Evolutionary conservation across 64 coral and sea anemone genomes (phyloP).

Genomic region (Pocillopora damicornis): DNA sequence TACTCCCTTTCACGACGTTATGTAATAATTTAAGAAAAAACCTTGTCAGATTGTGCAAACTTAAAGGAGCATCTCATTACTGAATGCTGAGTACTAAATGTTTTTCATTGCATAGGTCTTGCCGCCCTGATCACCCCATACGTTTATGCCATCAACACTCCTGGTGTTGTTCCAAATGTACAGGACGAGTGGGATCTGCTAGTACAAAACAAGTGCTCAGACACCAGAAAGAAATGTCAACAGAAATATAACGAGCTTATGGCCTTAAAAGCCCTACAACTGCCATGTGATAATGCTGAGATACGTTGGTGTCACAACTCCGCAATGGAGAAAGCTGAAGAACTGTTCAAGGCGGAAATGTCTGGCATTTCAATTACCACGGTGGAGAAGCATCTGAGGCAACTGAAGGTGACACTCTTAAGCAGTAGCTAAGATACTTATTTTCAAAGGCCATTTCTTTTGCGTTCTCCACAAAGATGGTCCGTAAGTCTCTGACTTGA

Average conservation of each 20-base stretch:
- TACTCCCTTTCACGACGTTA: too few relatives aligned
- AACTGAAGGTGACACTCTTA: conserved; percentile 12
- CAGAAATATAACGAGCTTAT: conserved; percentile 26
- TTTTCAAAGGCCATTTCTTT: too few relatives aligned
- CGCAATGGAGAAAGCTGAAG: conserved; percentile 21
- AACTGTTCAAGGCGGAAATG: conserved; percentile 26
- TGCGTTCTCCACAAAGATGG: too few relatives aligned
- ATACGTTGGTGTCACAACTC: conserved; percentile 38
- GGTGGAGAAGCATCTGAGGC: conserved; percentile 39
- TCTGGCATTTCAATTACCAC: conserved; percentile 45
- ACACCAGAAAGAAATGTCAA: conserved; percentile 1
- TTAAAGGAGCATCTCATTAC: too few relatives aligned
- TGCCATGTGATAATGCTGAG: conserved; percentile 45
- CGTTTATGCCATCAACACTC: conserved; percentile 49
- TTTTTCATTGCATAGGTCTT: neutral
- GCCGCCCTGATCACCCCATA: conserved; percentile 45
- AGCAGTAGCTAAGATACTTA: too few relatives aligned
- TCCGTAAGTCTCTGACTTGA: too few relatives aligned
- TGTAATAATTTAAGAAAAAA: too few relatives aligned
- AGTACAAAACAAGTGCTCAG: conserved; percentile 40
- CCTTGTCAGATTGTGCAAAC: too few relatives aligned
- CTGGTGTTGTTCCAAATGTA: conserved; percentile 54
- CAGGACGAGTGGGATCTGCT: conserved; percentile 25
- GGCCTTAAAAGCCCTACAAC: neutral
- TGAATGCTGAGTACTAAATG: neutral